These are phyloP conservation scores for Dicycla oo DNA, from an alignment of 2,888 invertebrate species.

Conservation along the genomic window DNA sequence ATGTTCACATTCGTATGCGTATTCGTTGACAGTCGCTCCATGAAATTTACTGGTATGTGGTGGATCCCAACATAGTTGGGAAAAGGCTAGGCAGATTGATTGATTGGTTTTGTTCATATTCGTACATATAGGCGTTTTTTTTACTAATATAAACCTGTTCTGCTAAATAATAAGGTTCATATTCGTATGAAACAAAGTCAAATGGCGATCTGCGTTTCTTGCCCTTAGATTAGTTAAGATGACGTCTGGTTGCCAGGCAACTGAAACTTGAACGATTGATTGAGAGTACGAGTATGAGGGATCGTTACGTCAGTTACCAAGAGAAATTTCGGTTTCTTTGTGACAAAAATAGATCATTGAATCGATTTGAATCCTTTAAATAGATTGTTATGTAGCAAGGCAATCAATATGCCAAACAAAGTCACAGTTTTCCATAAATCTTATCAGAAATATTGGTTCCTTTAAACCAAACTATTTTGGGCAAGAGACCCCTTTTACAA, in stretches of 20 bases:
- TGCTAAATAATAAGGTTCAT: not conserved
- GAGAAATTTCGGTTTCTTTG: conserved; percentile 31
- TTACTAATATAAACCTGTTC: not conserved
- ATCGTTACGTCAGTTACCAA: not conserved
- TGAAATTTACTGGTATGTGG: no score
- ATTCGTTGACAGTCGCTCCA: not conserved
- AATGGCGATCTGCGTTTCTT: not conserved
- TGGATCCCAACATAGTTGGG: no score
- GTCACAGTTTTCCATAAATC: not conserved
- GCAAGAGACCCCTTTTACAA: no score
- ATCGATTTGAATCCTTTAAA: conserved; percentile 20
- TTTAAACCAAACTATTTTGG: no score
- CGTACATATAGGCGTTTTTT: not conserved
- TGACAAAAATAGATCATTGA: conserved; percentile 20
- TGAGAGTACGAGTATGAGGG: not conserved
- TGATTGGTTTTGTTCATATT: no score
- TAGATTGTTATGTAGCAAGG: conserved; percentile 14
- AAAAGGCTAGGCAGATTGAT: no score
- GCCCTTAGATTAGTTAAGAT: not conserved
- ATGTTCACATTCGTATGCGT: not conserved
- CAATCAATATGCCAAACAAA: conserved; percentile 7
- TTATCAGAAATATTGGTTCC: not conserved
- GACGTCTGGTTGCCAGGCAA: not conserved
- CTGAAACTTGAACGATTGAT: conserved; percentile 11
- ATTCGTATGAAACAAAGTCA: not conserved